Percentiles rank a stretch among this genome's conserved stretches.
These are phyloP conservation scores for Heliocidaris tuberculata DNA, from an alignment of 35 echinoderm and acorn worm species.

Conservation along the genomic window DNA sequence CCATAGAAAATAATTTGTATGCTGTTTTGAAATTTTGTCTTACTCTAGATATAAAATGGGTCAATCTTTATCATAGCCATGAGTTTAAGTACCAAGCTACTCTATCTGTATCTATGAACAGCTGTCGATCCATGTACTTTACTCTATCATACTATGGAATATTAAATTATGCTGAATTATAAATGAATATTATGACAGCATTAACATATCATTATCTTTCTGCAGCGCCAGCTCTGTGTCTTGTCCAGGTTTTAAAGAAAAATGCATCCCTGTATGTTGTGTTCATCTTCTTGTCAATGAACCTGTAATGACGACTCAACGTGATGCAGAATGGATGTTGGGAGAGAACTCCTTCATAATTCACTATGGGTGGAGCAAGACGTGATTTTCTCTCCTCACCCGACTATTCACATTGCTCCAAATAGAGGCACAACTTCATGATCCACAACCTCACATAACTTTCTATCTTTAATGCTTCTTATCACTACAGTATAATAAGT, in stretches of 20 bases:
- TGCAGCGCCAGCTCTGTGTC: background rate
- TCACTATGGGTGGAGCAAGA: background rate
- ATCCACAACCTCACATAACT: too few relatives aligned
- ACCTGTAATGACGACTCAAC: background rate
- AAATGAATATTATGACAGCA: background rate
- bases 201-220: background rate
- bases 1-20: too few relatives aligned
- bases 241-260: background rate
- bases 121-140: too few relatives aligned
- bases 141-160: too few relatives aligned
- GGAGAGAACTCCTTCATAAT: background rate
- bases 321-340: slow-evolving; percentile 24
- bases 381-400: slow-evolving; percentile 30
- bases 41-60: too few relatives aligned
- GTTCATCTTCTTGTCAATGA: slow-evolving; percentile 2
- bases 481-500: too few relatives aligned
- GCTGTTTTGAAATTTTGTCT: too few relatives aligned
- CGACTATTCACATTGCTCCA: background rate
- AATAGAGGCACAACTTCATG: background rate
- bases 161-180: background rate
- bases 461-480: too few relatives aligned
- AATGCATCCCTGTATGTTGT: background rate
- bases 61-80: too few relatives aligned
- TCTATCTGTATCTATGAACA: too few relatives aligned
- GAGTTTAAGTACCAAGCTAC: too few relatives aligned